A percentile compares a stretch with the other conserved stretches of the same genome.
Evolutionary conservation across 2,113 vertebrate species (phyloP).

Genomic region (Stictonetta naevosa): DNA sequence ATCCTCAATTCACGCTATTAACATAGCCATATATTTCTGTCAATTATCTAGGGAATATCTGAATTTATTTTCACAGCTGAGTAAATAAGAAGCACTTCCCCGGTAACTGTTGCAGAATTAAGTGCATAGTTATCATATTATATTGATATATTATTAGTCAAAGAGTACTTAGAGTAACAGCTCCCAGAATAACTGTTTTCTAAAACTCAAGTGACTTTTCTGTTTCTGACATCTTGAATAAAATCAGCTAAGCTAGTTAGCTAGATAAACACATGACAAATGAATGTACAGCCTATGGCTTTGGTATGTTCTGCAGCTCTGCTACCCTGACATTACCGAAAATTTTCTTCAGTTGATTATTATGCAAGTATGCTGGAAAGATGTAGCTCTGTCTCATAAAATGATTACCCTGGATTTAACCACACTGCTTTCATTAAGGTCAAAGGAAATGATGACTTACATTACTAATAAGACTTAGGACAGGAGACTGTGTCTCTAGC

Average conservation of each 20-base stretch:
- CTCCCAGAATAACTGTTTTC: not conserved
- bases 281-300: accelerated
- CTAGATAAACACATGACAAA: not conserved
- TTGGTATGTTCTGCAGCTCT: not conserved
- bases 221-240: not conserved
- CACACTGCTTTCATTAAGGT: slow-evolving; percentile 11
- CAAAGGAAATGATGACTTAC: slow-evolving; percentile 20
- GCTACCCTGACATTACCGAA: not conserved
- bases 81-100: not conserved
- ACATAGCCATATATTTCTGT: not conserved
- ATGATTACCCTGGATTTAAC: slow-evolving; percentile 20
- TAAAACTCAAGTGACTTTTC: not conserved
- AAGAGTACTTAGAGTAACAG: not conserved
- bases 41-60: not conserved
- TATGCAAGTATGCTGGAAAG: not conserved
- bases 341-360: slow-evolving; percentile 7
- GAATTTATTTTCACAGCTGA: slow-evolving; percentile 35
- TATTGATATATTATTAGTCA: not conserved
- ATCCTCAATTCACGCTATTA: not conserved
- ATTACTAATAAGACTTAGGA: not conserved
- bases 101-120: not conserved
- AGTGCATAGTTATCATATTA: not conserved
- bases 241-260: not conserved
- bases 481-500: not conserved
- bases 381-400: slow-evolving; percentile 18